Conservation (phyloP, 2,888 invertebrate species). For the Drosophila vallismaia region DNA sequence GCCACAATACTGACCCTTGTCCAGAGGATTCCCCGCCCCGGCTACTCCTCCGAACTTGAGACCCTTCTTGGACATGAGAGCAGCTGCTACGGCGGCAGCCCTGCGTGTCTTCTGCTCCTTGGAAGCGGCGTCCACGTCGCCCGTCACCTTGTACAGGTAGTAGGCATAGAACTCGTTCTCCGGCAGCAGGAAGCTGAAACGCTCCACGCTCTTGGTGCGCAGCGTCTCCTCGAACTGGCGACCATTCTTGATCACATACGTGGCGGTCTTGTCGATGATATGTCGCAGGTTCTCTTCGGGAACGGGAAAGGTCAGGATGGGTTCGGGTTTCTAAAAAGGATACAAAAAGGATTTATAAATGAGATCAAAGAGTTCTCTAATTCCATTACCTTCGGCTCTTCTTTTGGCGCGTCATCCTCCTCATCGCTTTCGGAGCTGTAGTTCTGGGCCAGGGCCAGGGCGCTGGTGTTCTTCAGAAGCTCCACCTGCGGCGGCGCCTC, state of each 20-base stretch:
- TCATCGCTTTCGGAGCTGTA: constrained; percentile 85
- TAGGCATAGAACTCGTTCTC: constrained; percentile 91
- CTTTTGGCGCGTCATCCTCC: constrained; percentile 81
- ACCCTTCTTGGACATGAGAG: constrained; percentile 76
- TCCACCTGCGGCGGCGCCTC: constrained; percentile 73
- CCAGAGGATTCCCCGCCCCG: constrained; percentile 18
- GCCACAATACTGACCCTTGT: constrained; percentile 17
- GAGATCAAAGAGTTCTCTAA: neutral
- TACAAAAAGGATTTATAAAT: too few relatives aligned
- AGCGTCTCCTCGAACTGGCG: constrained; percentile 95
- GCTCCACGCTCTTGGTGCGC: constrained; percentile 91
- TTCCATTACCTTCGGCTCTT: neutral
- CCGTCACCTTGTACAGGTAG: constrained; percentile 88
- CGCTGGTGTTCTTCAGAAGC: constrained; percentile 81
- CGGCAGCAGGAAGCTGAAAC: constrained; percentile 94
- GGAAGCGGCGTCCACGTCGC: constrained; percentile 80
- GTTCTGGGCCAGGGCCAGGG: constrained; percentile 85
- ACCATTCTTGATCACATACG: constrained; percentile 98
- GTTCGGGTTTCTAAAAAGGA: constrained; percentile 7
- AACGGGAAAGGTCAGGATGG: constrained; percentile 84
- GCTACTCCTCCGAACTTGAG: constrained; percentile 44
- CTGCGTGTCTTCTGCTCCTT: constrained; percentile 81
- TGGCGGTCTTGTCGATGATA: constrained; percentile 98
- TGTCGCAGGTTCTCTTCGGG: constrained; percentile 93
- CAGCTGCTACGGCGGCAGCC: constrained; percentile 80